Percentiles rank a stretch among this genome's conserved stretches.
These are phyloP conservation scores for Drosophila fulvimacula DNA, from an alignment of 2,888 invertebrate species.

Conservation along the genomic window DNA sequence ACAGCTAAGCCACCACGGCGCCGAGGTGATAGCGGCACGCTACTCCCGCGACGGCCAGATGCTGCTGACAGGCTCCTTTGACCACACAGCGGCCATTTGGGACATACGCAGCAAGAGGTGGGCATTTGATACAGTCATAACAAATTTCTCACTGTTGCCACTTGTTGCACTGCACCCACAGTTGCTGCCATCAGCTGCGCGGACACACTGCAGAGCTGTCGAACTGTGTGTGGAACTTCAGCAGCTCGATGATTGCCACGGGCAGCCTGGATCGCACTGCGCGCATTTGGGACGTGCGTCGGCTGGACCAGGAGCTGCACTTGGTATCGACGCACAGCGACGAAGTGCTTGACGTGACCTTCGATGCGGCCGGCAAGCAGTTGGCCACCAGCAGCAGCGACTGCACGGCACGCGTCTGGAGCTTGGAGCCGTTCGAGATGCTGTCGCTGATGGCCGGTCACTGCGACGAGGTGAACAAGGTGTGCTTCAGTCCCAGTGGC, in stretches of 20 bases:
- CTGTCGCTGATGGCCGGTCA: conserved; percentile 88
- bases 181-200: conserved; percentile 86
- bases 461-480: conserved; percentile 89
- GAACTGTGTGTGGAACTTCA: conserved; percentile 89
- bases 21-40: conserved; percentile 90
- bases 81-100: conserved; percentile 91
- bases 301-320: conserved; percentile 85
- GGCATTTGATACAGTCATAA: background rate
- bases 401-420: conserved; percentile 90
- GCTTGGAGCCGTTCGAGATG: conserved; percentile 63
- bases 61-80: conserved; percentile 92
- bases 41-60: conserved; percentile 89
- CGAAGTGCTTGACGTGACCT: conserved; percentile 91
- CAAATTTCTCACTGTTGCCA: background rate
- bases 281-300: conserved; percentile 89
- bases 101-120: conserved; percentile 89
- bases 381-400: conserved; percentile 92
- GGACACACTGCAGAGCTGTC: conserved; percentile 90
- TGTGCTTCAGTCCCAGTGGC: conserved; percentile 92
- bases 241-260: conserved; percentile 88
- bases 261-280: conserved; percentile 90
- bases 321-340: conserved; percentile 88
- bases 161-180: conserved; percentile 67
- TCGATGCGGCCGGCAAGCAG: conserved; percentile 90
- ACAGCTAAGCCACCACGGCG: conserved; percentile 89